Conservation (phyloP, 1,140 invertebrate species). For the Pogonognathellus flavescens region DNA sequence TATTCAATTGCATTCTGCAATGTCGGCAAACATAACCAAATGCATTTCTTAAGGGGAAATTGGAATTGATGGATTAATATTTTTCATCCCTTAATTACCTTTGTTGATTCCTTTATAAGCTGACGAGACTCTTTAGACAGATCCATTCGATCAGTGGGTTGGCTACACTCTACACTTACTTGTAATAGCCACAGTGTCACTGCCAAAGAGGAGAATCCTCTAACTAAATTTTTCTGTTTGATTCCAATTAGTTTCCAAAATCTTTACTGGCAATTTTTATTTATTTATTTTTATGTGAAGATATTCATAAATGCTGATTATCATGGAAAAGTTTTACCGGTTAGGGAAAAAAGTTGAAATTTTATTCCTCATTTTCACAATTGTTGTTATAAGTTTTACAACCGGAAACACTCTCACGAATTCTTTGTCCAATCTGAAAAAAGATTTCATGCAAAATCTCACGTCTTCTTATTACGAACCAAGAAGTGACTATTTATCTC, state of each 20-base stretch:
- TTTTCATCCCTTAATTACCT: background rate
- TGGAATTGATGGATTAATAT: conserved; percentile 15
- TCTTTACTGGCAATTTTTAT: too few relatives aligned
- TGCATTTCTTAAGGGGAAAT: conserved; percentile 15
- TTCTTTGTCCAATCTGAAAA: conserved; percentile 3
- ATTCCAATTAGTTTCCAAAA: too few relatives aligned
- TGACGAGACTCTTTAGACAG: background rate
- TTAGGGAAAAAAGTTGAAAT: background rate
- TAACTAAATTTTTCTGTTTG: background rate
- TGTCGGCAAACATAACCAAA: background rate
- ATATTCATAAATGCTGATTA: background rate
- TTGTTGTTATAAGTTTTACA: conserved; percentile 2
- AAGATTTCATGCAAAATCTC: conserved; percentile 35
- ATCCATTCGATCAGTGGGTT: conserved; percentile 13
- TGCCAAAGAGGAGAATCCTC: background rate
- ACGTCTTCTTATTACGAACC: conserved; percentile 53
- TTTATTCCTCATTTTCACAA: background rate
- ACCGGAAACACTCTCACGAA: conserved; percentile 27
- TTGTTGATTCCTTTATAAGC: conserved; percentile 27
- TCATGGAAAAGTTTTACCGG: background rate
- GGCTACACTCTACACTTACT: background rate
- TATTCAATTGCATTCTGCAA: too few relatives aligned
- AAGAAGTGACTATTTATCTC: conserved; percentile 51
- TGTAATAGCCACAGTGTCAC: background rate
- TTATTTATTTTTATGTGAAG: background rate